Evolutionary conservation across 2,797 vertebrate genomes (phyloP), one percentile per base, ranked within the genome.

Genomic region (Rousettus madagascariensis): DNA sequence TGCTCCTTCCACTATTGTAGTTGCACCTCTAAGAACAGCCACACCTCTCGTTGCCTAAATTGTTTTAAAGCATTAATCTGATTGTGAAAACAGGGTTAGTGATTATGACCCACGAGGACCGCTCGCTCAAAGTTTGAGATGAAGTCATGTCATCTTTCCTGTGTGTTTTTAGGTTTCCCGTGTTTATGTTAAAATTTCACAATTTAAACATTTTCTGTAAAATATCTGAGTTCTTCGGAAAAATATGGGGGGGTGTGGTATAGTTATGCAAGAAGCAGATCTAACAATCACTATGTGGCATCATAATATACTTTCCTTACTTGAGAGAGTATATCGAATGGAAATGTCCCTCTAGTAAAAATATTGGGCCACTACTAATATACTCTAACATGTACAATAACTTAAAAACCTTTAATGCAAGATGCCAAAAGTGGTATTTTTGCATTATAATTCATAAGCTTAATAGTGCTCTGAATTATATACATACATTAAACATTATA

Each of bases 381-480:
- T 20, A 33, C 12, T 85, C 77, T 77, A 66, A 41, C 68, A 49
- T 30, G 72, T 68, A 71, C 92, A 95, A 94, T 93, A 86, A 78
- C 43, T 61, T 51, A 38, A 95, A 95, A 85, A 33, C 1, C 13
- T 88, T 96, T 69, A 93, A 69, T 1, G 41, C 43, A 63, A 86
- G 59, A 92, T 49, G 12, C 10, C 65, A 80, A 13, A 28, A 46
- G 28, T 90, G 63, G 26, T 92, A 55, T 55, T 93, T 94, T 85
- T 96, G 57, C 49, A 59, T 86, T 88, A 79, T 72, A 87, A 68
- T 86, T 96, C 80, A 87, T 16, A 49, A 49, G 30, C 5, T 66
- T 97, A 84, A 86, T 90, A 86, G 43, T 20, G 26, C 30, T 83
- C 85, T 94, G 68, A 93, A 86, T 96, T 94, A 83, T 79, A 24